Percentiles rank a stretch among this genome's conserved stretches.
phyloP scores from a whole-genome alignment of 1,140 invertebrate genomes.

The Apis florea region DNA sequence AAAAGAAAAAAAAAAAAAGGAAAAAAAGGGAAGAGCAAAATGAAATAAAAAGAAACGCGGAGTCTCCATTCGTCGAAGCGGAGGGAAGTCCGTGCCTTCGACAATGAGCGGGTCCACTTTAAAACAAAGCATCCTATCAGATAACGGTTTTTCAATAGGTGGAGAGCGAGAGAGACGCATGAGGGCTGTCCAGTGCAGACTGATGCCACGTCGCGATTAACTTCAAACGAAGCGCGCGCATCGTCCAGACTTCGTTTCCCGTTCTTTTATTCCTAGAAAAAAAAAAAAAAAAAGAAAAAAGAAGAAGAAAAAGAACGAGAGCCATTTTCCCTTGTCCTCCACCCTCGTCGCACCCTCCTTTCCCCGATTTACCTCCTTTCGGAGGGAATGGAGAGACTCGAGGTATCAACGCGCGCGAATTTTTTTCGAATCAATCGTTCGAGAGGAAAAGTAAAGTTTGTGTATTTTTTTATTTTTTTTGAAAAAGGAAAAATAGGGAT shows the following conservation, averaged over 20 bases:
- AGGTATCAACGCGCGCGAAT: constrained; percentile 45
- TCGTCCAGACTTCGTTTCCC: constrained; percentile 67
- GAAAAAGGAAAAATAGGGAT: too few species aligned
- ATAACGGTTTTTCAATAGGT: constrained; percentile 76
- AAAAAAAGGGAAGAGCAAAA: not conserved
- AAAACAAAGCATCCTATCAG: constrained; percentile 77
- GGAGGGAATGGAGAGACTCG: constrained; percentile 6
- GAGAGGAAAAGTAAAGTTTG: too few species aligned
- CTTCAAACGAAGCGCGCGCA: constrained; percentile 71
- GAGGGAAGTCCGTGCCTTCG: constrained; percentile 62
- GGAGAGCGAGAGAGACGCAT: constrained; percentile 67
- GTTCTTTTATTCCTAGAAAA: constrained; percentile 62
- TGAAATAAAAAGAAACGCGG: constrained; percentile 22
- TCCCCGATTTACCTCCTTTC: constrained; percentile 7
- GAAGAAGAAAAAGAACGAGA: not conserved
- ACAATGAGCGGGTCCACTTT: constrained; percentile 76
- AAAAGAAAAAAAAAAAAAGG: not conserved
- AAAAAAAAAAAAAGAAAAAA: not conserved
- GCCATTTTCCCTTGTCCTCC: constrained; percentile 48
- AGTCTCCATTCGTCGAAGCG: constrained; percentile 23
- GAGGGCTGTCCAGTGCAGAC: constrained; percentile 79
- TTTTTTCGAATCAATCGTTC: too few species aligned
- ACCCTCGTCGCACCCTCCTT: not conserved
- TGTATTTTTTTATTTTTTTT: too few species aligned
- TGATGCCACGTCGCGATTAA: constrained; percentile 77